Conservation (phyloP, 2,113 vertebrate genomes). For the Pituophis catenifer region DNA sequence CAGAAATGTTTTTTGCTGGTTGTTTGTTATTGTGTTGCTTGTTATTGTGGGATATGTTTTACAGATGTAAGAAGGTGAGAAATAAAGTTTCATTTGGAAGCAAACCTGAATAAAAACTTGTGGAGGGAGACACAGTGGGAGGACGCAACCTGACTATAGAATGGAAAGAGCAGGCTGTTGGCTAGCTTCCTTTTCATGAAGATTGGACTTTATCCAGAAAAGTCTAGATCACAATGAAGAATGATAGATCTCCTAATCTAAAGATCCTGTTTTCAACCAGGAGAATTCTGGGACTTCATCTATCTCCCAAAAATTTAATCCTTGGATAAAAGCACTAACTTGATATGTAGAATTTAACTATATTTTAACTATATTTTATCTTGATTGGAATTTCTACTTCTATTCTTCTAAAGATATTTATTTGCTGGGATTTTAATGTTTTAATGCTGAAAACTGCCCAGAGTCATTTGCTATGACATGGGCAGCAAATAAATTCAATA, state of each 20-base stretch:
- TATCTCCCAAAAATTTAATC: background rate
- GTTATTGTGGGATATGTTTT: background rate
- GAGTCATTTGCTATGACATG: no score
- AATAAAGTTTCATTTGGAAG: background rate
- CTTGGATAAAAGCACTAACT: background rate
- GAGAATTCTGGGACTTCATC: background rate
- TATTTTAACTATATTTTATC: no score
- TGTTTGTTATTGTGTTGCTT: background rate
- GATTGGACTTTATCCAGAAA: background rate
- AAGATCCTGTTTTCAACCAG: background rate
- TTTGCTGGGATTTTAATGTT: no score
- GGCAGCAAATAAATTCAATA: no score
- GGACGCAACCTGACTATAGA: background rate
- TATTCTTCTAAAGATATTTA: no score
- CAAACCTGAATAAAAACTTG: background rate
- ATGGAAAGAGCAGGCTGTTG: background rate
- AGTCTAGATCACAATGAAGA: background rate
- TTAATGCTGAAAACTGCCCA: no score
- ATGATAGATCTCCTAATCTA: background rate
- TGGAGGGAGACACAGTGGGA: background rate
- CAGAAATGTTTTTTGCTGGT: background rate
- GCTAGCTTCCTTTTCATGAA: background rate
- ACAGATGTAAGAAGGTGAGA: background rate
- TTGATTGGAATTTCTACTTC: no score
- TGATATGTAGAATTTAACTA: background rate